Conservation (phyloP, 2,113 vertebrate genomes). For the Nothobranchius kuhntae region DNA sequence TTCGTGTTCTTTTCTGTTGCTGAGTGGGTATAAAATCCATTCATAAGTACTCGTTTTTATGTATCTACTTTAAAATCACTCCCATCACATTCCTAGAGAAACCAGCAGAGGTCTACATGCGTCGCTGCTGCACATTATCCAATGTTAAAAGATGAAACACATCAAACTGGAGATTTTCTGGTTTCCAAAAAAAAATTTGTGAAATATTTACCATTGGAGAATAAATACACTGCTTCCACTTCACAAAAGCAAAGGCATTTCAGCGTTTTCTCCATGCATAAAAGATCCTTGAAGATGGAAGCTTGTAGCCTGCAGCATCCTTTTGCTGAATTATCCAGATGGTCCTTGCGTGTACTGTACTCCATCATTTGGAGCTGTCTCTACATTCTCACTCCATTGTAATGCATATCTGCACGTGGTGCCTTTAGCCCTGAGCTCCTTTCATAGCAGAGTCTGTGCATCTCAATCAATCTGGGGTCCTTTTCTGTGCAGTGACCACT, state of each 20-base stretch:
- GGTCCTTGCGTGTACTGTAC: slow-evolving; percentile 66
- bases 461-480: slow-evolving; percentile 65
- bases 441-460: slow-evolving; percentile 45
- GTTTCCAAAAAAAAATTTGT: background rate
- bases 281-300: background rate
- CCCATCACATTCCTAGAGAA: background rate
- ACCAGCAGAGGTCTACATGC: slow-evolving; percentile 6
- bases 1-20: background rate
- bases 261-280: background rate
- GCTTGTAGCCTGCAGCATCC: slow-evolving; percentile 10
- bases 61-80: background rate
- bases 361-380: slow-evolving; percentile 49
- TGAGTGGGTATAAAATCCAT: slow-evolving; percentile 16
- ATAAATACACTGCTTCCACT: background rate
- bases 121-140: background rate
- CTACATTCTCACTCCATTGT: slow-evolving; percentile 55
- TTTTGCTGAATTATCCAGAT: slow-evolving; percentile 60
- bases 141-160: background rate
- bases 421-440: slow-evolving; percentile 49
- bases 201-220: background rate
- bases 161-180: background rate
- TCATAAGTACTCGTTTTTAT: background rate
- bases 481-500: slow-evolving; percentile 51
- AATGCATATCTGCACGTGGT: slow-evolving; percentile 63
- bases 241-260: background rate